Evolutionary conservation across 2,113 vertebrate genomes (phyloP).

Genomic region (Syngnathoides biaculeatus): DNA sequence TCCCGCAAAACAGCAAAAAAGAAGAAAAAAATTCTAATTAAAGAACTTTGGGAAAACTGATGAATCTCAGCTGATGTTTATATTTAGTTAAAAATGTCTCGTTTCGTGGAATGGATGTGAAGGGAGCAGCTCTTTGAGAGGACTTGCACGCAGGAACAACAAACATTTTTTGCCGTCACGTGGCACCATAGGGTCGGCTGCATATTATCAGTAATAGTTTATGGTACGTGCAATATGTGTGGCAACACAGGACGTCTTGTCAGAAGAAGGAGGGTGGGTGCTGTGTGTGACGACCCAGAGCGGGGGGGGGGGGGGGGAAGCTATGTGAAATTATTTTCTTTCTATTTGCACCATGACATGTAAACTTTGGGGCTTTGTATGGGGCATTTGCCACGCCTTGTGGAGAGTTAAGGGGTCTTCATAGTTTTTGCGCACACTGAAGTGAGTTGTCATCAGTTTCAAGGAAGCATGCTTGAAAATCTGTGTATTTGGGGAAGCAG

Average conservation of each 20-base stretch:
- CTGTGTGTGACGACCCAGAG: too few species aligned
- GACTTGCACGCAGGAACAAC: background rate
- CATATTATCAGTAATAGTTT: background rate
- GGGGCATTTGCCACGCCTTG: too few species aligned
- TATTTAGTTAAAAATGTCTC: background rate
- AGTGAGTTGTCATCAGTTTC: background rate
- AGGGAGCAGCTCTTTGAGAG: background rate
- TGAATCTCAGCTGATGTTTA: background rate
- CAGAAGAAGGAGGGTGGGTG: background rate
- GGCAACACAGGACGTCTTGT: background rate
- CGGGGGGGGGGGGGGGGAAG: too few species aligned
- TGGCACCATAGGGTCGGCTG: background rate
- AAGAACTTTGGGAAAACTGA: conserved; percentile 27
- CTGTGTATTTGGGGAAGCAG: background rate
- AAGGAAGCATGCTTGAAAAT: background rate
- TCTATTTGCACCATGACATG: too few species aligned
- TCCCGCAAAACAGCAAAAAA: conserved; percentile 5
- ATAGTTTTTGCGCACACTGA: background rate
- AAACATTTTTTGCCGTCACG: background rate
- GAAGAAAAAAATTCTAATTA: conserved; percentile 12
- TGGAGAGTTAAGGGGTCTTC: too few species aligned
- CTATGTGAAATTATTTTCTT: too few species aligned
- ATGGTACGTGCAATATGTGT: background rate
- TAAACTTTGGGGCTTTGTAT: too few species aligned
- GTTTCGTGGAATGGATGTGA: background rate